Base-by-base conservation (phyloP, 35 echinoderm and acorn worm genomes). In the Amphiura filiformis region DNA sequence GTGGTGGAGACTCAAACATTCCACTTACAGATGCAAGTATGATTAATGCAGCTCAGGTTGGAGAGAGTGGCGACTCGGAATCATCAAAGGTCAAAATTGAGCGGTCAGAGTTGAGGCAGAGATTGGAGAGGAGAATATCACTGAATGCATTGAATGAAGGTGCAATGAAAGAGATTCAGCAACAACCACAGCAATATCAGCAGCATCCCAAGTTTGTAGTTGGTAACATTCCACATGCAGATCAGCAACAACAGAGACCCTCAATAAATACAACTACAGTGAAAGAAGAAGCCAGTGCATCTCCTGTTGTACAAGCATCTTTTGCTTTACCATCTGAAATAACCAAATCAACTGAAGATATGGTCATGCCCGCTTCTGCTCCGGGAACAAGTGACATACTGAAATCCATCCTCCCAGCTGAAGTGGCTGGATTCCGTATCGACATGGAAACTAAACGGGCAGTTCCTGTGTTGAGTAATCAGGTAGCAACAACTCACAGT, bases 381-480 rank as follows among this genome's bases (percentile, higher is more conserved):
- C 34, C 65, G 20, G 39, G 57, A n/a, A 70, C 85, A 87, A 44
- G 65, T 75, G 56, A 87, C 31, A 30, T 78, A 31, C 41, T 87
- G 75, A 87, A 87, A 30, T 77, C 85, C 13, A 15, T 87, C 23
- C 38, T 78, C 32, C 82, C 87, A 76, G 78, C 82, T 49, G 83
- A 94, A 84, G 78, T 90, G 36, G 92, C 87, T 76, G 92, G 88
- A 0, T 90, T 94, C 37, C 92, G 80, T 23, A 94, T 94, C 44
- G 92, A 94, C 70, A 94, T 94, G 90, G 89, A 95, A 89, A 91
- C 93, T 0, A 91, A 82, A 56, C 76, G 84, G 35, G 82, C 89
- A 37, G 57, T 92, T 39, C 93, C 93, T n/a, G 80, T 92, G 31
- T 41, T 86, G 23, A 88, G 38, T 32, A 49, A 77, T 78, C 83